Evolutionary conservation across 2,113 vertebrate genomes (phyloP).

Genomic region (Corynorhinus townsendii): DNA sequence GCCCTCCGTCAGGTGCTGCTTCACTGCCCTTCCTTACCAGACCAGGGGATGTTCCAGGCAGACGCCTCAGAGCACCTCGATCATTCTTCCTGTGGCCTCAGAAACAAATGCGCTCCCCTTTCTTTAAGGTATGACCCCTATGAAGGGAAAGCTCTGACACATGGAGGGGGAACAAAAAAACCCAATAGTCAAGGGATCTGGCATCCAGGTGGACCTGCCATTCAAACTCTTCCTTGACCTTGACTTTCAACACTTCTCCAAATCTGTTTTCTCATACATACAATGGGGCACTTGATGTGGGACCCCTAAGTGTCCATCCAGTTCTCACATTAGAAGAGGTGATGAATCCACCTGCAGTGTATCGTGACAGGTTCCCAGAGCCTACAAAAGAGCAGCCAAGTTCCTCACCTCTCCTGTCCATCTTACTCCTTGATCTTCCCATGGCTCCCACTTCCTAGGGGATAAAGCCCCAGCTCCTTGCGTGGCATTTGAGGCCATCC

Average conservation of each 20-base stretch:
- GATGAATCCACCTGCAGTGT: not conserved
- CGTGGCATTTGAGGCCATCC: no score
- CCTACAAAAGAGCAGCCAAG: not conserved
- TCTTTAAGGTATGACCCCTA: not conserved
- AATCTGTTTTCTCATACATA: not conserved
- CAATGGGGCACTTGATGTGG: not conserved
- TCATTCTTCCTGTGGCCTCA: not conserved
- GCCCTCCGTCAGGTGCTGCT: not conserved
- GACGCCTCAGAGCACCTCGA: not conserved
- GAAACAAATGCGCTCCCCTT: no score
- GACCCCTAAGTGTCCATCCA: not conserved
- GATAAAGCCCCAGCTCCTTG: not conserved
- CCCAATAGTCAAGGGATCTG: not conserved
- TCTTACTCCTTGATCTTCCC: not conserved
- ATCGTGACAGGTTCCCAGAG: not conserved
- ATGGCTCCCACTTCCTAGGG: not conserved
- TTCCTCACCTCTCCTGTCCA: not conserved
- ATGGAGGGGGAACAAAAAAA: not conserved
- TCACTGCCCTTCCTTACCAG: not conserved
- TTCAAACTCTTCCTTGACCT: not conserved
- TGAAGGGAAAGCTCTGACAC: not conserved
- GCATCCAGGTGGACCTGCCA: not conserved
- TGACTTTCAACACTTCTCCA: not conserved
- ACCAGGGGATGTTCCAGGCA: not conserved
- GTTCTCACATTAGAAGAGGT: not conserved